Base-by-base conservation (phyloP, 2,888 invertebrate species). In the Zonitis immaculata region DNA sequence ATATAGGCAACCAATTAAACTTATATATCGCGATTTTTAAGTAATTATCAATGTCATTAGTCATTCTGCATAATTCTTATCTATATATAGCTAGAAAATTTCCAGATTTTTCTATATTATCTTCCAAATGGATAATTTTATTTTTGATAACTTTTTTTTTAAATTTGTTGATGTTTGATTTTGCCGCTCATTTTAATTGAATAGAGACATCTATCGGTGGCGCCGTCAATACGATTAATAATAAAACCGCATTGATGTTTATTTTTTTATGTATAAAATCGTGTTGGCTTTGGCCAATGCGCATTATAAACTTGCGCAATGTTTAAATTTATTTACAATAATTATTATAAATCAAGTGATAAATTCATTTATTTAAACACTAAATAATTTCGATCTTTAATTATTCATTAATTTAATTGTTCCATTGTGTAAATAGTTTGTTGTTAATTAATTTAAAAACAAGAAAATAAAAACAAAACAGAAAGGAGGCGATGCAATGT, bases 401-500 rank as follows among this genome's bases (percentile, higher is more conserved):
- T n/a, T 18, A n/a, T 18, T 20, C 7, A 6, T 35, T 26, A 7
- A 18, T 35, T 35, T 16, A 7, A 35, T 35, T 35, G 16, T 6
- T 35, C 3, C 9, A 8, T 14, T 9, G n/a, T 1, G 35, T 35
- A 16, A 8, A 8, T 35, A 18, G 35, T 20, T 14, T 7, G 18
- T 39, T 20, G 20, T 5, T 9, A 35, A n/a, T 9, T 16, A 42
- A 42, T 30, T 11, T 12, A 35, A 26, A 12, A 30, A 27, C 9
- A 44, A 30, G 5, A 20, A 14, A 5, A 30, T n/a, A 9, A 18
- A 4, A 35, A 35, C 35, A 18, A 35, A 16, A 14, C 16, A n/a
- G n/a, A n/a, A 35, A 35, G 39, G 39, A 18, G 39, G 39, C 39
- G 39, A 39, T 39, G 80, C 75, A 73, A 82, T 82, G 82, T 74